phyloP scores from a whole-genome alignment of 2,113 vertebrate genomes.

The Xenopus laevis region DNA sequence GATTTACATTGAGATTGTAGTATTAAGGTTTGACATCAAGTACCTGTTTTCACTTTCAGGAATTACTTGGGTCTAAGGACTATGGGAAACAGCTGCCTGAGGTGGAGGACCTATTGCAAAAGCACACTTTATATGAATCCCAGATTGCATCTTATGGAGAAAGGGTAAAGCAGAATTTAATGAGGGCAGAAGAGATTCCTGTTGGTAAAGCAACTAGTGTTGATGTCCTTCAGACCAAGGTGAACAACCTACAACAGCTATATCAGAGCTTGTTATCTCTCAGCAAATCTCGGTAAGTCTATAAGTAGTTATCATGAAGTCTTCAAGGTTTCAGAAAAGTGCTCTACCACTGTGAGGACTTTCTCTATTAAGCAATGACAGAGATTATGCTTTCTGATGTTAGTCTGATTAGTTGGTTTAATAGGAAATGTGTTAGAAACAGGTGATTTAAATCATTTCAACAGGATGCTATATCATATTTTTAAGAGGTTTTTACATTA shows the following conservation, averaged over 20 bases:
- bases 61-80: slow-evolving; percentile 62
- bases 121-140: slow-evolving; percentile 75
- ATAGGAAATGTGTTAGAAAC: too few relatives aligned
- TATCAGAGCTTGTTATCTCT: slow-evolving; percentile 69
- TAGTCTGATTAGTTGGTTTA: too few relatives aligned
- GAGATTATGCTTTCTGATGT: too few relatives aligned
- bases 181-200: slow-evolving; percentile 54
- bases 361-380: too few relatives aligned
- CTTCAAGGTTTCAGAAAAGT: too few relatives aligned
- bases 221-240: slow-evolving; percentile 68
- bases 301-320: too few relatives aligned
- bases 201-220: slow-evolving; percentile 52
- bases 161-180: slow-evolving; percentile 61
- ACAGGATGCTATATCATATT: too few relatives aligned
- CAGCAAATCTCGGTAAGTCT: slow-evolving; percentile 72
- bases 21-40: background rate
- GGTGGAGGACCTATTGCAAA: slow-evolving; percentile 74
- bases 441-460: too few relatives aligned
- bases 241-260: slow-evolving; percentile 65
- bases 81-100: slow-evolving; percentile 76
- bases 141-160: slow-evolving; percentile 74
- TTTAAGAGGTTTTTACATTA: too few relatives aligned
- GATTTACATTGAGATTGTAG: background rate
- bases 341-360: too few relatives aligned
- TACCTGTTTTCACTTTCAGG: slow-evolving; percentile 53